Percentiles rank a stretch among this genome's conserved stretches.
These are phyloP conservation scores for Chrysina gloriosa DNA, from an alignment of 2,888 invertebrate species.

Conservation along the genomic window DNA sequence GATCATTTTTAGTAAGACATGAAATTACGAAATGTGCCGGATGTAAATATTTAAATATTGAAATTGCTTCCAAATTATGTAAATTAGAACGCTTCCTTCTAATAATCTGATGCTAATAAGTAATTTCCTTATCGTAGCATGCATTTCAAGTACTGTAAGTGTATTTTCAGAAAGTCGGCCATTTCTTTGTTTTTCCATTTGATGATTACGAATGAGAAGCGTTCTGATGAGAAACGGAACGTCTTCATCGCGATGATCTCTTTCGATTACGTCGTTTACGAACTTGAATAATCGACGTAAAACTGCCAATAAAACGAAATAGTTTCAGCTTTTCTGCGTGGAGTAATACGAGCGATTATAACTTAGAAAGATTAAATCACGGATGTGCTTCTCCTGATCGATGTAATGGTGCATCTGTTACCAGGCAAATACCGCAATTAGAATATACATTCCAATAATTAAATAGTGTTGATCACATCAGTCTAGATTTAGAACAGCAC, in stretches of 20 bases:
- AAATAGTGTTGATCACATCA: too few species aligned
- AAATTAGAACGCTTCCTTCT: slow-evolving; percentile 36
- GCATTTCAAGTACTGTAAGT: neutral
- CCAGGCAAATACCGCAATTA: too few species aligned
- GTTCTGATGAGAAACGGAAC: slow-evolving; percentile 9
- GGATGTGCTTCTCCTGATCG: too few species aligned
- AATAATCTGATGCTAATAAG: slow-evolving; percentile 16
- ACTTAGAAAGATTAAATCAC: too few species aligned
- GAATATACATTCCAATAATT: too few species aligned
- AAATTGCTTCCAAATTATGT: slow-evolving; percentile 49
- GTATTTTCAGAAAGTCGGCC: neutral
- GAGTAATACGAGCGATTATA: too few species aligned
- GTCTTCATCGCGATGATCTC: neutral
- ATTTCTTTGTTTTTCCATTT: slow-evolving; percentile 10
- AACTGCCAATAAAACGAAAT: neutral
- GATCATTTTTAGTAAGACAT: neutral
- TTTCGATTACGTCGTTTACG: neutral
- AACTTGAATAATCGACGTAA: neutral
- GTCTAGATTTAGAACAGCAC: too few species aligned
- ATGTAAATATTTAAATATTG: slow-evolving; percentile 49
- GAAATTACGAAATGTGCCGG: slow-evolving; percentile 37
- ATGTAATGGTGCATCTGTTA: too few species aligned
- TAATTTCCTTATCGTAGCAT: slow-evolving; percentile 4
- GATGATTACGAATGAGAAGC: neutral
- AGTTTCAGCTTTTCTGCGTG: too few species aligned